phyloP scores from a whole-genome alignment of 1,140 invertebrate species.

The Conopomorpha cramerella region DNA sequence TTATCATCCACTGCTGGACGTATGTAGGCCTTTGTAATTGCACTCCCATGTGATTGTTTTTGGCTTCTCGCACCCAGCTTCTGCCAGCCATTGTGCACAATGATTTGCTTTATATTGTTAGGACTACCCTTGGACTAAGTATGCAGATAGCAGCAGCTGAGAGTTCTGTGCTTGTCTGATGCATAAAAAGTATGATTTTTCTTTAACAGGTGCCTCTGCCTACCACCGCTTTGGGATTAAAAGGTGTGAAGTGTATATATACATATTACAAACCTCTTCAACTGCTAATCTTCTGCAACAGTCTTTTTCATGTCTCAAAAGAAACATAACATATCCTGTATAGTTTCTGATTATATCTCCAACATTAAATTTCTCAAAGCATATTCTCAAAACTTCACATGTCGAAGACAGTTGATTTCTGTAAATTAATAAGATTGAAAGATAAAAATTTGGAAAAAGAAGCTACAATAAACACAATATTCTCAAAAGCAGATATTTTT shows the following conservation, averaged over 20 bases:
- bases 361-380: slow-evolving; percentile 59
- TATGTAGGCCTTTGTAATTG: background rate
- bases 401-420: slow-evolving; percentile 60
- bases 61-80: background rate
- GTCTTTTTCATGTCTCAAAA: slow-evolving; percentile 58
- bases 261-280: slow-evolving; percentile 49
- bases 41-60: background rate
- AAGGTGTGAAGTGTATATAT: no score
- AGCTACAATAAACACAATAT: no score
- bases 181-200: background rate
- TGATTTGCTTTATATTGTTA: no score
- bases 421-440: slow-evolving; percentile 9
- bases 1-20: background rate
- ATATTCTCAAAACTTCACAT: slow-evolving; percentile 63
- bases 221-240: no score
- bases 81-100: background rate
- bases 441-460: slow-evolving; percentile 2
- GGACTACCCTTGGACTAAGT: no score
- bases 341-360: slow-evolving; percentile 55
- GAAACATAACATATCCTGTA: slow-evolving; percentile 51
- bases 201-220: background rate
- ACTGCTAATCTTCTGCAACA: slow-evolving; percentile 61
- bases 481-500: no score
- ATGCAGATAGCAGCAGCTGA: background rate
- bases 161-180: background rate